phyloP scores from a whole-genome alignment of 2,888 invertebrate species.

The Drosophila ustulata region DNA sequence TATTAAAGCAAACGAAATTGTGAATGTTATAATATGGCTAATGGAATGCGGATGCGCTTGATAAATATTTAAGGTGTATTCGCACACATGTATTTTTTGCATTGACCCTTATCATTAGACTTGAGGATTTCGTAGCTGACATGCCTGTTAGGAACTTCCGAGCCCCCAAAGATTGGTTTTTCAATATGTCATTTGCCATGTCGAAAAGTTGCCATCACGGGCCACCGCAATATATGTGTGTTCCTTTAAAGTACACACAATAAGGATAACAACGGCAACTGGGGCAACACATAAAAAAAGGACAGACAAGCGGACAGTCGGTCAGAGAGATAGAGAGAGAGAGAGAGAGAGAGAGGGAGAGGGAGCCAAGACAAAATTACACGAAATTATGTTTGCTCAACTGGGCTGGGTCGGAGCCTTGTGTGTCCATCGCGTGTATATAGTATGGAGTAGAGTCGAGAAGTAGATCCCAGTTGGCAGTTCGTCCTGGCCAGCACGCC shows the following conservation, averaged over 20 bases:
- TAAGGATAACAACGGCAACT: slow-evolving; percentile 37
- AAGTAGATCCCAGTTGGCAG: slow-evolving; percentile 15
- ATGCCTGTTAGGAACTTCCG: slow-evolving; percentile 16
- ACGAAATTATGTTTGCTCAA: slow-evolving; percentile 73
- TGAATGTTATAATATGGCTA: not conserved
- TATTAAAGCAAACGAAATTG: not conserved
- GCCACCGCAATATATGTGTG: slow-evolving; percentile 22
- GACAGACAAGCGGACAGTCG: not conserved
- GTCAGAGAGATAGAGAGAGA: not conserved
- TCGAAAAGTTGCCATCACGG: slow-evolving; percentile 26
- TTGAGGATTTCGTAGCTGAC: slow-evolving; percentile 20
- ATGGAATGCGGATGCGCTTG: not conserved
- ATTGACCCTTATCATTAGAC: slow-evolving; percentile 26
- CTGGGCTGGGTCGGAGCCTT: slow-evolving; percentile 49
- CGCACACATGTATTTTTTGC: not conserved
- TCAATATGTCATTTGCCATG: slow-evolving; percentile 29
- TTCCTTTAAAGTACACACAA: slow-evolving; percentile 29
- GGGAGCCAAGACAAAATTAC: slow-evolving; percentile 64
- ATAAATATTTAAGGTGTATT: slow-evolving; percentile 22
- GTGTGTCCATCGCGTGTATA: slow-evolving; percentile 18
- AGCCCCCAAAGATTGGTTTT: slow-evolving; percentile 27
- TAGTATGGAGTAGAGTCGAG: not conserved
- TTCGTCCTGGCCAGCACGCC: slow-evolving; percentile 4
- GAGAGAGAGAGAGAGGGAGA: no score
- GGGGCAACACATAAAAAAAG: slow-evolving; percentile 42